A percentile compares a stretch with the other conserved stretches of the same genome.
Conservation (phyloP, 30 jellyfish, hydroid and myxozoan species). For the Hydractinia symbiolongicarpus region DNA sequence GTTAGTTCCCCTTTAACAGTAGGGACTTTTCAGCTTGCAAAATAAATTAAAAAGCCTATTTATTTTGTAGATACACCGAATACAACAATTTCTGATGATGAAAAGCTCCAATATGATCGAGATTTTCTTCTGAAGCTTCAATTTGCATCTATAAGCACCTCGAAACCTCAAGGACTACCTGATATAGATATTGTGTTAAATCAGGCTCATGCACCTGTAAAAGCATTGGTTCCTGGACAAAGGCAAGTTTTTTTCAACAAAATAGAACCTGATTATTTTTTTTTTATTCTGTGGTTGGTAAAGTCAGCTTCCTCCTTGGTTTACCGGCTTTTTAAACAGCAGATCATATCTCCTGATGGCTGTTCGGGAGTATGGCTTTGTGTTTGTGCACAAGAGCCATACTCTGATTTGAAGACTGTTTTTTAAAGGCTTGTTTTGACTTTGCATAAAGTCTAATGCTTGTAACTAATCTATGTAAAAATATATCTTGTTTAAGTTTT, state of each 20-base stretch:
- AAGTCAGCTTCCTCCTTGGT: too few relatives aligned
- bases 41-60: too few relatives aligned
- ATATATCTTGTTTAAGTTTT: not conserved
- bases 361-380: too few relatives aligned
- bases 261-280: too few relatives aligned
- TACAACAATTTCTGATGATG: constrained; percentile 12
- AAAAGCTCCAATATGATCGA: constrained; percentile 63
- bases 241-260: constrained; percentile 11
- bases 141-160: constrained; percentile 44
- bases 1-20: too few relatives aligned
- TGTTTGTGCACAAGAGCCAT: too few relatives aligned
- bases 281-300: too few relatives aligned
- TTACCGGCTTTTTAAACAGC: too few relatives aligned
- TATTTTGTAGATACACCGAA: too few relatives aligned
- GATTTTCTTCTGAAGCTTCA: constrained; percentile 75
- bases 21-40: too few relatives aligned
- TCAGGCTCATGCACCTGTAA: constrained; percentile 84
- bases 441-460: not conserved
- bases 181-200: constrained; percentile 72
- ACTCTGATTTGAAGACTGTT: too few relatives aligned
- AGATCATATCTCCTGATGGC: too few relatives aligned
- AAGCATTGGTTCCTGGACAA: constrained; percentile 68
- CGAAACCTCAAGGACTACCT: constrained; percentile 80
- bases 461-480: not conserved
- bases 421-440: not conserved